phyloP scores from a whole-genome alignment of 2,797 vertebrate genomes.

The Lepidocolaptes lacrymiger region DNA sequence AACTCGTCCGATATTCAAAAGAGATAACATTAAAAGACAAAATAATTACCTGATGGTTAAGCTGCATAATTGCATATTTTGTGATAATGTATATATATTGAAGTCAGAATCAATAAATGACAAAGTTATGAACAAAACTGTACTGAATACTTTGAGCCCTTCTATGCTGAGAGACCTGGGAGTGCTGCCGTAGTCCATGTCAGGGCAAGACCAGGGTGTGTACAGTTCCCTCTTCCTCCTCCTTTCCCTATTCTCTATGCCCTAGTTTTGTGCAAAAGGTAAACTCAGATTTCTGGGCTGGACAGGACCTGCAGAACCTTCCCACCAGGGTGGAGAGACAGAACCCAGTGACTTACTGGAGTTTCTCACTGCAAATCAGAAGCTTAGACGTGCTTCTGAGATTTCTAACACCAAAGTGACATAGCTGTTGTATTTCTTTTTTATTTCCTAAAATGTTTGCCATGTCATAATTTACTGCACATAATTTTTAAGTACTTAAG shows the following conservation, averaged over 20 bases:
- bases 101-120: slow-evolving; percentile 5
- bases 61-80: not conserved
- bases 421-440: not conserved
- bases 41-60: not conserved
- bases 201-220: slow-evolving; percentile 47
- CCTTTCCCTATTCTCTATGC: not conserved
- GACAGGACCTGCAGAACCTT: not conserved
- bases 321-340: not conserved
- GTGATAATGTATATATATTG: not conserved
- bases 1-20: not conserved
- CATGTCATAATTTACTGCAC: not conserved
- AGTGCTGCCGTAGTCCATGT: slow-evolving; percentile 8
- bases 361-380: not conserved
- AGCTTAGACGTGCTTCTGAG: not conserved
- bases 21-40: not conserved
- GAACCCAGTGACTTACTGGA: not conserved
- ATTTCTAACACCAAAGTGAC: not conserved
- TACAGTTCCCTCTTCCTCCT: not conserved
- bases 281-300: not conserved
- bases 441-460: not conserved
- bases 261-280: not conserved
- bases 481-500: not conserved
- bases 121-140: not conserved
- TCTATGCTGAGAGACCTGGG: not conserved
- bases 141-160: not conserved